phyloP scores from a whole-genome alignment of 53 echinoderm and acorn worm species.

The Echinometra lucunter region DNA sequence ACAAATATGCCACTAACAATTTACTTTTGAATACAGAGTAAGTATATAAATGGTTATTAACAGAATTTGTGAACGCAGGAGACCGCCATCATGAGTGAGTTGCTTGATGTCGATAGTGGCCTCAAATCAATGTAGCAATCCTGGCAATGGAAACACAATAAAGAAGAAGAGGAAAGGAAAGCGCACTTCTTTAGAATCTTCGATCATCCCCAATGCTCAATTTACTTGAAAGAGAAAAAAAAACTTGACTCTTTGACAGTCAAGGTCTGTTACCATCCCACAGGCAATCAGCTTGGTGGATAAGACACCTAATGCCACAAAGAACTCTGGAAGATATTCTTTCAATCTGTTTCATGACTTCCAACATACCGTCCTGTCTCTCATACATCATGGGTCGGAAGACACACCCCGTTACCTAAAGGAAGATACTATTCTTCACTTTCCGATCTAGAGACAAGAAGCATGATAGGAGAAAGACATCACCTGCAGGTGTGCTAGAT shows the following conservation, averaged over 20 bases:
- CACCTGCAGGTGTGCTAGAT: slow-evolving; percentile 5
- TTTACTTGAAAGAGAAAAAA: background rate
- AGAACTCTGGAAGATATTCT: background rate
- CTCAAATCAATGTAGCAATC: no score
- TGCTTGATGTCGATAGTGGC: no score
- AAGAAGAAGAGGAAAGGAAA: background rate
- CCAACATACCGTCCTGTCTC: background rate
- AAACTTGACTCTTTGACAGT: background rate
- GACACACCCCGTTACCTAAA: background rate
- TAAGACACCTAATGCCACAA: no score
- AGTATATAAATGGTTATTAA: no score
- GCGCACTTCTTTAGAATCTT: no score
- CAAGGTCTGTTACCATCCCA: background rate
- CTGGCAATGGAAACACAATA: background rate
- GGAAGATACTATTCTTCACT: background rate
- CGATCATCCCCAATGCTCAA: no score
- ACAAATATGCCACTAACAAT: no score
- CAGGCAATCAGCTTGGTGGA: background rate
- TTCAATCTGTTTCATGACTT: background rate
- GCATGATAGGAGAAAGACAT: background rate
- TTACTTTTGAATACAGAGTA: no score
- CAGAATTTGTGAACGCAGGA: no score
- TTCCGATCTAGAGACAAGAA: background rate
- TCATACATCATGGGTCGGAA: background rate
- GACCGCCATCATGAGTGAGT: no score